phyloP scores from a whole-genome alignment of 2,113 vertebrate species.

The Myiagra hebetior region DNA sequence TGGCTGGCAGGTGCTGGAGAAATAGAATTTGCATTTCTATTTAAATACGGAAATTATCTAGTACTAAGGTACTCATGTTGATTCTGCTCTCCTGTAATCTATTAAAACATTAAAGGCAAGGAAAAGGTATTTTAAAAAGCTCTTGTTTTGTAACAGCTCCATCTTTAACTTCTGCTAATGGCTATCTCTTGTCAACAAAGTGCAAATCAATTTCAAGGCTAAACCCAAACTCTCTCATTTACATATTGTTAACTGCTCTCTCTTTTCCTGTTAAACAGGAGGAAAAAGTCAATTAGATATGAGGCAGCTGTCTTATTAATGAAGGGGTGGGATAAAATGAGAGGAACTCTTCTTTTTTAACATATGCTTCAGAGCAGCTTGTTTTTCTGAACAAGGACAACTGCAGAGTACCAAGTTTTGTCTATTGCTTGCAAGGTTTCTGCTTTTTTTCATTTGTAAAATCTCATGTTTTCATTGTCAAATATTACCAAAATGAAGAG shows the following conservation, averaged over 20 bases:
- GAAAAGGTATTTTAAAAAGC: not conserved
- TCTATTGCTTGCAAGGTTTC: not conserved
- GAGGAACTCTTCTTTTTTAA: not conserved
- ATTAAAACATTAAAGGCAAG: slow-evolving; percentile 4
- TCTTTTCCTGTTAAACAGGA: slow-evolving; percentile 53
- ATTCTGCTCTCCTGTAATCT: not conserved
- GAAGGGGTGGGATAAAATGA: not conserved
- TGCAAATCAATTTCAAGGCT: slow-evolving; percentile 43
- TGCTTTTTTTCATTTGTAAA: not conserved
- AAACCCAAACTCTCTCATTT: slow-evolving; percentile 47
- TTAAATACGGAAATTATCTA: slow-evolving; percentile 31
- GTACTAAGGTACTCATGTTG: not conserved
- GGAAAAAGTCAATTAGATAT: slow-evolving; percentile 48
- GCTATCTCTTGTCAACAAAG: slow-evolving; percentile 48
- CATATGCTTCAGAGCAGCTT: not conserved
- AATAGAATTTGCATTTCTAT: not conserved
- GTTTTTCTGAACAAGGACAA: not conserved
- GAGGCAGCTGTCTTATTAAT: slow-evolving; percentile 54
- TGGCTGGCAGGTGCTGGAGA: not conserved
- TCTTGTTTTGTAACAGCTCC: slow-evolving; percentile 4
- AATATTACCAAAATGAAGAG: not conserved
- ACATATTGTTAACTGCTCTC: slow-evolving; percentile 52
- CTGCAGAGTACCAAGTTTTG: not conserved
- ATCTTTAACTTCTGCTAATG: slow-evolving; percentile 51
- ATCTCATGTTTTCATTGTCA: not conserved